Conservation (phyloP, 1,140 invertebrate genomes). For the Geopemphigus sp. region DNA sequence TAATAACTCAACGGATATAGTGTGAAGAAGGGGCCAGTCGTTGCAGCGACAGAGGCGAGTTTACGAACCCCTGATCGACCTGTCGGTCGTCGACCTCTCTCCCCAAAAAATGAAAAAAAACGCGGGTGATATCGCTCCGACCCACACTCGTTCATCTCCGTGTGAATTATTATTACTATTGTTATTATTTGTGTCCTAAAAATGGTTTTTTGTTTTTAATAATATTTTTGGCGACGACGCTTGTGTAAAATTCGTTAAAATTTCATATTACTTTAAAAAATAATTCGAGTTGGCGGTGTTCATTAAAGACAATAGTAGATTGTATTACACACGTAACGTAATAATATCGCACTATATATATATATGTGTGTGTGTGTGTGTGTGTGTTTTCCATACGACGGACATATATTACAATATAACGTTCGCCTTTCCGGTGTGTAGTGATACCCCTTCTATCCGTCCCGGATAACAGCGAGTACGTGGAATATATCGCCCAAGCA, state of each 20-base stretch:
- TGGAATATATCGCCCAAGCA: background rate
- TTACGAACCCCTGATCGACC: slow-evolving; percentile 46
- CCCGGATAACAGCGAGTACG: slow-evolving; percentile 5
- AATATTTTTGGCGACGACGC: too few species aligned
- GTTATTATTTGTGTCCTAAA: background rate
- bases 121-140: background rate
- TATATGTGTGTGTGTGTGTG: too few species aligned
- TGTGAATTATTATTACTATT: slow-evolving; percentile 8
- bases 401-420: background rate
- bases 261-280: too few species aligned
- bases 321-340: background rate
- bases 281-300: too few species aligned
- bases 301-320: too few species aligned
- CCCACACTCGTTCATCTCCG: background rate
- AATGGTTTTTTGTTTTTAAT: too few species aligned
- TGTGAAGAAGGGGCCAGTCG: background rate
- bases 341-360: background rate
- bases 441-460: slow-evolving; percentile 15
- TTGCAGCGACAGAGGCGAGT: background rate
- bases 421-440: slow-evolving; percentile 19
- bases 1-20: background rate
- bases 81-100: slow-evolving; percentile 29
- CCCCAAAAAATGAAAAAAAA: background rate
- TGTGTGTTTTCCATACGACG: too few species aligned
- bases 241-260: too few species aligned